Evolutionary conservation across 2,888 invertebrate species (phyloP).

Genomic region (Brachylomia viminalis): DNA sequence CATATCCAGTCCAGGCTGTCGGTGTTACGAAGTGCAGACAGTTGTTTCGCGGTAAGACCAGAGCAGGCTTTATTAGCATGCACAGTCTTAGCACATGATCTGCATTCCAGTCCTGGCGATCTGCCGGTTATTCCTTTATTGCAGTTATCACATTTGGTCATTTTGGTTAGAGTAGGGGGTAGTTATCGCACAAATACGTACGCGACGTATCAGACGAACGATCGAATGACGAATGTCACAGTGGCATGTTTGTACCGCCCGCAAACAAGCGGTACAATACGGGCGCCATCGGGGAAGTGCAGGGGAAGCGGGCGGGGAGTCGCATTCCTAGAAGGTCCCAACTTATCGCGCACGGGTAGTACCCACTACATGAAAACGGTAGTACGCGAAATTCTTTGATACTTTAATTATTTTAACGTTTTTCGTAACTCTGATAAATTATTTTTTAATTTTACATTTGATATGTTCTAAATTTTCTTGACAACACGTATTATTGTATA

Average conservation of each 20-base stretch:
- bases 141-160: slow-evolving; percentile 9
- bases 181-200: background rate
- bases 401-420: background rate
- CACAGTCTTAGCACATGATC: background rate
- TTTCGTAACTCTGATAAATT: background rate
- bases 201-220: too few relatives aligned
- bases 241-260: too few relatives aligned
- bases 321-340: too few relatives aligned
- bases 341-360: too few relatives aligned
- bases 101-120: too few relatives aligned
- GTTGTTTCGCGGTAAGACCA: background rate
- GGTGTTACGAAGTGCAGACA: background rate
- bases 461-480: background rate
- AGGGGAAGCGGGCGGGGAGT: too few relatives aligned
- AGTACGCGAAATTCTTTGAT: slow-evolving; percentile 4
- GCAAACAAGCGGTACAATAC: too few relatives aligned
- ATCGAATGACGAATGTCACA: too few relatives aligned
- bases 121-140: slow-evolving; percentile 5
- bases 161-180: background rate
- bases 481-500: background rate
- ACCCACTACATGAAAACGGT: background rate
- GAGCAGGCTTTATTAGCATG: background rate
- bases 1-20: background rate
- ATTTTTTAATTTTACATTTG: background rate
- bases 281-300: too few relatives aligned